These are phyloP conservation scores for Caenorhabditis brenneri DNA, from an alignment of 1,140 invertebrate genomes.

Conservation along the genomic window DNA sequence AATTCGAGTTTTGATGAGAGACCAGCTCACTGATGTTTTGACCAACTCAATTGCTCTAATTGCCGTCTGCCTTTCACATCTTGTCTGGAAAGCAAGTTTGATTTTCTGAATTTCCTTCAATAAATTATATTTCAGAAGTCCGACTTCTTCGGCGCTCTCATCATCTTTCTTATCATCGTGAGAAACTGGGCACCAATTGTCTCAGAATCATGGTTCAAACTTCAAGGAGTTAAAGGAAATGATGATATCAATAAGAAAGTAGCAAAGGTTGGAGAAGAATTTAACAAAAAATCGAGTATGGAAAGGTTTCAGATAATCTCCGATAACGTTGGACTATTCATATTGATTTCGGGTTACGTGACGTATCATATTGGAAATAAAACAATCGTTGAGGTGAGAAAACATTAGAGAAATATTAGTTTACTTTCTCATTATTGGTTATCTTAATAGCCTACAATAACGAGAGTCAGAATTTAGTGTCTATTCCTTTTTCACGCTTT, in stretches of 20 bases:
- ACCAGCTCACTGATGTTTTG: constrained; percentile 37
- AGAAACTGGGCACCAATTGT: constrained; percentile 40
- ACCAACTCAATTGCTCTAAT: constrained; percentile 23
- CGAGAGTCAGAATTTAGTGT: too few relatives aligned
- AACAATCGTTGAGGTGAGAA: neutral
- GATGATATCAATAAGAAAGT: constrained; percentile 2
- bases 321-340: neutral
- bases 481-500: too few relatives aligned
- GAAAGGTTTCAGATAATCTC: neutral
- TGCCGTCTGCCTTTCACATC: neutral
- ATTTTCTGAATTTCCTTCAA: neutral
- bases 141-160: constrained; percentile 21
- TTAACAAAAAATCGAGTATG: neutral
- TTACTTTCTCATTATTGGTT: too few relatives aligned
- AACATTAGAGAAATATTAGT: too few relatives aligned
- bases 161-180: constrained; percentile 17
- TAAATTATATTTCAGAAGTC: neutral
- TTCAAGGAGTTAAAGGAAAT: constrained; percentile 6
- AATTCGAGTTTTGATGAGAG: constrained; percentile 34
- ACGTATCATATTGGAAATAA: constrained; percentile 33
- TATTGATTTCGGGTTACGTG: neutral
- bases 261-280: neutral
- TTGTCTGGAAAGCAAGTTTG: neutral
- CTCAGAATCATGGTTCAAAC: constrained; percentile 19
- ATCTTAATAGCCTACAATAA: too few relatives aligned